phyloP scores from a whole-genome alignment of 2,113 vertebrate species.

The Daubentonia madagascariensis region DNA sequence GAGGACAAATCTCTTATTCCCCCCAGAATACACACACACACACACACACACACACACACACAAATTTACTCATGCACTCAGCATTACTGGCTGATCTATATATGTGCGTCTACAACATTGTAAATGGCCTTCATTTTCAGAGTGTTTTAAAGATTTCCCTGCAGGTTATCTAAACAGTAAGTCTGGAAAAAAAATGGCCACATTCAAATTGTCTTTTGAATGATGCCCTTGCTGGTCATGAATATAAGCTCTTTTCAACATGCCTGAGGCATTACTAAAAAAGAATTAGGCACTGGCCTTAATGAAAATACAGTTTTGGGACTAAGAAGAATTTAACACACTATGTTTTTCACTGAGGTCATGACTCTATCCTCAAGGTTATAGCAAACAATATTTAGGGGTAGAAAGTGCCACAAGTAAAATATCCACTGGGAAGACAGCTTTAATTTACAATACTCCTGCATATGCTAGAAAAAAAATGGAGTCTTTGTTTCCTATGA shows the following conservation, averaged over 20 bases:
- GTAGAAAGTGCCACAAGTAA: background rate
- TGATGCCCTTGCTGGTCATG: constrained; percentile 39
- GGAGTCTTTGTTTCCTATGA: background rate
- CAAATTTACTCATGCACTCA: background rate
- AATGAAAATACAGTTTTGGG: constrained; percentile 53
- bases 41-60: background rate
- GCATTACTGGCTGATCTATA: background rate
- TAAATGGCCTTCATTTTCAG: constrained; percentile 21
- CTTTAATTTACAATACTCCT: background rate
- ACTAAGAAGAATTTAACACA: constrained; percentile 48
- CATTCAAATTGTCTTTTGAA: constrained; percentile 63
- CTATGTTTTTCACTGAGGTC: constrained; percentile 1
- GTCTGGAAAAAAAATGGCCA: background rate
- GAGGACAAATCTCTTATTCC: background rate
- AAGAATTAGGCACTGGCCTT: constrained; percentile 23
- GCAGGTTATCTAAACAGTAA: constrained; percentile 20
- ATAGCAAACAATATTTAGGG: background rate
- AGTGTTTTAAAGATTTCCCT: constrained; percentile 48
- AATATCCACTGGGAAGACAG: background rate
- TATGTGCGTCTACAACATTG: background rate
- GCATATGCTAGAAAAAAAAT: background rate
- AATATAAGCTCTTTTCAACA: constrained; percentile 41
- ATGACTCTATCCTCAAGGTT: background rate
- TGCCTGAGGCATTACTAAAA: constrained; percentile 34
- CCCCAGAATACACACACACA: background rate